A percentile compares a stretch with the other conserved stretches of the same genome.
Conservation (phyloP, 2,113 vertebrate genomes). For the Tenebrosternarchus preto region DNA sequence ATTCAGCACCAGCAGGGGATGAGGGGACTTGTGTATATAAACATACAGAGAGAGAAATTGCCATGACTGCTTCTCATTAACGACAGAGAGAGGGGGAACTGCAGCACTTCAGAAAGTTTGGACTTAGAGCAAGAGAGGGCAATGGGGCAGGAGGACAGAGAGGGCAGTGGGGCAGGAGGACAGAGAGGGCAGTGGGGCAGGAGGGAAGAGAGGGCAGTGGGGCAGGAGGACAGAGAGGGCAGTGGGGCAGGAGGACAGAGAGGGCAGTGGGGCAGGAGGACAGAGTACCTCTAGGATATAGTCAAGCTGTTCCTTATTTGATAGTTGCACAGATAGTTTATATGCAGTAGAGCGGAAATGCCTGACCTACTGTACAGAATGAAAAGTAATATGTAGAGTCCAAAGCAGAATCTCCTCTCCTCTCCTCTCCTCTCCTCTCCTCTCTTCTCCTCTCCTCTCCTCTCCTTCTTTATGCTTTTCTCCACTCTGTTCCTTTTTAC, state of each 20-base stretch:
- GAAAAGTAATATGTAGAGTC: neutral
- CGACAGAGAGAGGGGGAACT: slow-evolving; percentile 7
- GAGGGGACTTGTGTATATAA: slow-evolving; percentile 20
- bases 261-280: neutral
- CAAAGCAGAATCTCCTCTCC: too few relatives aligned
- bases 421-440: neutral
- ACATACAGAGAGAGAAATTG: neutral
- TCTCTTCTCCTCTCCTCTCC: neutral
- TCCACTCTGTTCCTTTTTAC: neutral
- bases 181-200: neutral
- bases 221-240: neutral
- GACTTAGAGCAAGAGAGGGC: neutral
- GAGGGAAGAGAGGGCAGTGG: neutral
- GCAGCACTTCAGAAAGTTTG: slow-evolving; percentile 1
- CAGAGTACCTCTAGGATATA: neutral
- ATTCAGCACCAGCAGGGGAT: slow-evolving; percentile 29
- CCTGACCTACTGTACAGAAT: neutral
- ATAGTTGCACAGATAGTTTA: neutral
- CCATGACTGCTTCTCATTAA: slow-evolving; percentile 26
- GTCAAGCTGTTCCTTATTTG: neutral
- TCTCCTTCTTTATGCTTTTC: neutral
- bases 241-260: neutral
- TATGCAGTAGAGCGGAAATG: neutral
- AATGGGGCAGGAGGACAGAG: neutral
- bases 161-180: neutral